A percentile compares a stretch with the other conserved stretches of the same genome.
Conservation (phyloP, 2,797 vertebrate genomes). For the Catamblyrhynchus diadema region DNA sequence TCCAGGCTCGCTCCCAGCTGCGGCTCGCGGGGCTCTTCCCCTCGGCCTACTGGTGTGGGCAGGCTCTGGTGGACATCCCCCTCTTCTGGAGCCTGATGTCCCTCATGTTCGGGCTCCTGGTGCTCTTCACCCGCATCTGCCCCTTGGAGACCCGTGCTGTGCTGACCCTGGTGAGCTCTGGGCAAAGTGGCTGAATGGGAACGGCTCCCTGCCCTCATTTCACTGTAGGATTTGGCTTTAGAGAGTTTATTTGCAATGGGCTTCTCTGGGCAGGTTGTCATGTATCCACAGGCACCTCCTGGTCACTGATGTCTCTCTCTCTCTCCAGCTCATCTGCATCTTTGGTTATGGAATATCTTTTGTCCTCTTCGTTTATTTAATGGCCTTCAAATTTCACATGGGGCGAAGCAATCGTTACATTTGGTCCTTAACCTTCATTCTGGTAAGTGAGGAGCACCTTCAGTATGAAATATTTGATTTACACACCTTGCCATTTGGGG, state of each 20-base stretch:
- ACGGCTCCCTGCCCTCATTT: not conserved
- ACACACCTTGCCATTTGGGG: not conserved
- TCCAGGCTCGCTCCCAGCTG: constrained; percentile 83
- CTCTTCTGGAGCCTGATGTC: constrained; percentile 72
- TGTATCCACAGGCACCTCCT: not conserved
- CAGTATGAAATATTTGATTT: not conserved
- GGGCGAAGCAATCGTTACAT: constrained; percentile 82
- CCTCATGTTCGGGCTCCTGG: not conserved
- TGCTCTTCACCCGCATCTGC: not conserved
- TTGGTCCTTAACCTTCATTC: constrained; percentile 84
- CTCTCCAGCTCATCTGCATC: constrained; percentile 74
- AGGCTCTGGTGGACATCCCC: constrained; percentile 85
- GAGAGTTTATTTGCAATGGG: fast-evolving
- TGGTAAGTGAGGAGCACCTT: constrained; percentile 75
- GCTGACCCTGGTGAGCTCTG: constrained; percentile 43
- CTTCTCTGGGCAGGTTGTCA: not conserved
- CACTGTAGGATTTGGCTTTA: fast-evolving
- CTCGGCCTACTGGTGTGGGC: constrained; percentile 94
- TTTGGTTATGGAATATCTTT: constrained; percentile 83
- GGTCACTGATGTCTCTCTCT: not conserved
- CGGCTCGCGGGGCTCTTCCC: constrained; percentile 85
- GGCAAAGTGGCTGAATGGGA: not conserved
- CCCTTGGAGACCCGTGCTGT: fast-evolving
- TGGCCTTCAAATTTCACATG: constrained; percentile 82
- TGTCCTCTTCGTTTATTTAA: constrained; percentile 84